Conservation (phyloP, 2,113 vertebrate species). For the Anguilla rostrata region DNA sequence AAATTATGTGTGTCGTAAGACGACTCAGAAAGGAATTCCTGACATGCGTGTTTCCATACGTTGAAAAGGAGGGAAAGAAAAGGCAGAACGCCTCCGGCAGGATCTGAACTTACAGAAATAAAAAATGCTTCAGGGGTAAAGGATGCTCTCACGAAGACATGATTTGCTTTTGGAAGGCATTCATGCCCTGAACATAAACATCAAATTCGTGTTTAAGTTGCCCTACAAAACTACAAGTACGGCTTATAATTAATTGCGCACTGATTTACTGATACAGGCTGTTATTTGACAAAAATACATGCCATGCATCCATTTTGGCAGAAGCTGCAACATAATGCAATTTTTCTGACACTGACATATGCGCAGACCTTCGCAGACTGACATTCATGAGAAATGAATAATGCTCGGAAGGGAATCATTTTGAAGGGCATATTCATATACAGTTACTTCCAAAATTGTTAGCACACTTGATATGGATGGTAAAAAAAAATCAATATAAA, state of each 20-base stretch:
- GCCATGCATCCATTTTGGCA: conserved; percentile 32
- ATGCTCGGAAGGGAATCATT: conserved; percentile 54
- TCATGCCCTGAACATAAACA: conserved; percentile 44
- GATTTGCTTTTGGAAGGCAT: conserved; percentile 46
- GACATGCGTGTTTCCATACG: conserved; percentile 54
- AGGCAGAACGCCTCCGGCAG: conserved; percentile 52
- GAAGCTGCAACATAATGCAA: conserved; percentile 59
- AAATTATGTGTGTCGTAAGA: conserved; percentile 52
- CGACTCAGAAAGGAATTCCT: conserved; percentile 55
- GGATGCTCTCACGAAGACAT: conserved; percentile 44
- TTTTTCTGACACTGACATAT: conserved; percentile 60
- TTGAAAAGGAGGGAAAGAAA: conserved; percentile 57
- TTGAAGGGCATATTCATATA: conserved; percentile 57
- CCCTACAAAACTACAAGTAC: conserved; percentile 56
- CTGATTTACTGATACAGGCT: conserved; percentile 46
- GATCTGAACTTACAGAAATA: conserved; percentile 49
- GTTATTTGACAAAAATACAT: conserved; percentile 46
- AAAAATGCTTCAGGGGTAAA: conserved; percentile 46
- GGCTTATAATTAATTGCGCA: conserved; percentile 35
- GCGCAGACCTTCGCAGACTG: conserved; percentile 55
- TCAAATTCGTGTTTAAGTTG: conserved; percentile 46
- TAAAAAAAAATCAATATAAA: no score
- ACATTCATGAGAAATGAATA: conserved; percentile 64
- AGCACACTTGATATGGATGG: no score
- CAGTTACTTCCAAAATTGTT: background rate